Base-by-base conservation (phyloP, 2,888 invertebrate genomes). In the Chymomyza fuscimana region DNA sequence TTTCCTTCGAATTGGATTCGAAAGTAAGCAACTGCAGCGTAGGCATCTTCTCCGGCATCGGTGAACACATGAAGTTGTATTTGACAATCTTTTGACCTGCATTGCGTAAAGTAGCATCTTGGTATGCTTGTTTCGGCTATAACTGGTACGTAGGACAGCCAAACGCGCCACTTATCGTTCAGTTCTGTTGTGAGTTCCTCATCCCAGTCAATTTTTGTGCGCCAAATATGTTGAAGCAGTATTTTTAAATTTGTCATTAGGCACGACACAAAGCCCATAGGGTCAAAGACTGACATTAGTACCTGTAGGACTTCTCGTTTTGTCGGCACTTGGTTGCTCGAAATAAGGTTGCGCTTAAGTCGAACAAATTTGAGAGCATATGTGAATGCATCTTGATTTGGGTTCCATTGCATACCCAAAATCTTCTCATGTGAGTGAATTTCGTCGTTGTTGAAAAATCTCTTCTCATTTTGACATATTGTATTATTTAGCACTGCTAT, bases 381-480 rank as follows among this genome's bases (percentile, higher is more conserved):
- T 54, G 46, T 62, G 50, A 73, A 73, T 12, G 51, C 59, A 36
- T 73, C 73, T n/a, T 36, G 62, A 56, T 22, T 15, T 0, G 73
- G 70, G 19, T 67, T 62, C 70, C 67, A 69, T 22, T 62, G 51
- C 19, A 68, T 58, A 40, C 68, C 70, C 10, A 73, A 22, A 1
- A 73, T 19, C 15, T 70, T 70, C 3, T 68, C 65, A n/a, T n/a
- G 46, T n/a, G 40, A 36, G 25, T 46, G 61, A 2, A 29, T 58
- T 32, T 1, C 3, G 40, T 50, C 29, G 58, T 10, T 22, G 58
- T 29, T 6, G 22, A 58, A 0, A 36, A 25, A 22, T 12, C n/a
- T 15, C 66, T 64, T 46, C 5, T 22, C 25, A 10, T 52, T 15
- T 54, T 46, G 22, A 6, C 4, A 3, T n/a, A n/a, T n/a, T 16